A percentile compares a stretch with the other conserved stretches of the same genome.
Conservation (phyloP, 2,888 invertebrate genomes). For the Epistrophe grossulariae region DNA sequence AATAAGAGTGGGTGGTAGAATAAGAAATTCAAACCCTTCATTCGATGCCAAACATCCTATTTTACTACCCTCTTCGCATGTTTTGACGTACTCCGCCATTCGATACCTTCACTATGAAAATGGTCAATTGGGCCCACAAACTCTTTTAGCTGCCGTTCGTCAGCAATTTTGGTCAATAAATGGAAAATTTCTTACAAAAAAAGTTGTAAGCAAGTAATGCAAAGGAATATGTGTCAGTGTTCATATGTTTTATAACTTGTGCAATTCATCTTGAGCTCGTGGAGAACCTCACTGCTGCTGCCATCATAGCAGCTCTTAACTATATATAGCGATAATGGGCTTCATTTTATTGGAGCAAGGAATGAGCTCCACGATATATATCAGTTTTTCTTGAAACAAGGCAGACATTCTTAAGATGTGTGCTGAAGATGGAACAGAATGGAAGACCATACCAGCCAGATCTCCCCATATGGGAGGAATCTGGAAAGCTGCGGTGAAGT, state of each 20-base stretch:
- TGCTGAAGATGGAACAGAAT: neutral
- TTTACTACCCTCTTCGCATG: neutral
- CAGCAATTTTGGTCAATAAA: neutral
- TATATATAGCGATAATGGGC: too few species aligned
- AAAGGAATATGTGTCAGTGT: neutral
- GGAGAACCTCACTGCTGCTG: neutral
- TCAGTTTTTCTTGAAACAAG: neutral
- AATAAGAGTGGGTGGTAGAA: neutral
- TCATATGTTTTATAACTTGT: neutral
- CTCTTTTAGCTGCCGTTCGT: neutral
- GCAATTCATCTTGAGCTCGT: neutral
- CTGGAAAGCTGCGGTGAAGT: conserved; percentile 10
- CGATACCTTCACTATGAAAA: neutral
- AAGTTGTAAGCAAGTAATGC: neutral
- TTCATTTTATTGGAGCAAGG: neutral
- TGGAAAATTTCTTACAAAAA: neutral
- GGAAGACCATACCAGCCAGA: neutral
- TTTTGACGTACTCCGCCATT: neutral
- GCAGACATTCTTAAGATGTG: neutral
- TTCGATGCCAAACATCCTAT: neutral
- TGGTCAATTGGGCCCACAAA: neutral
- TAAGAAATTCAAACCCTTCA: neutral
- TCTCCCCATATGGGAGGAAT: neutral
- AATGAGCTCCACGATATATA: too few species aligned
- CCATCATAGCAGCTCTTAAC: neutral